Evolutionary conservation across 1,140 invertebrate species (phyloP).

Genomic region (Cherax destructor): DNA sequence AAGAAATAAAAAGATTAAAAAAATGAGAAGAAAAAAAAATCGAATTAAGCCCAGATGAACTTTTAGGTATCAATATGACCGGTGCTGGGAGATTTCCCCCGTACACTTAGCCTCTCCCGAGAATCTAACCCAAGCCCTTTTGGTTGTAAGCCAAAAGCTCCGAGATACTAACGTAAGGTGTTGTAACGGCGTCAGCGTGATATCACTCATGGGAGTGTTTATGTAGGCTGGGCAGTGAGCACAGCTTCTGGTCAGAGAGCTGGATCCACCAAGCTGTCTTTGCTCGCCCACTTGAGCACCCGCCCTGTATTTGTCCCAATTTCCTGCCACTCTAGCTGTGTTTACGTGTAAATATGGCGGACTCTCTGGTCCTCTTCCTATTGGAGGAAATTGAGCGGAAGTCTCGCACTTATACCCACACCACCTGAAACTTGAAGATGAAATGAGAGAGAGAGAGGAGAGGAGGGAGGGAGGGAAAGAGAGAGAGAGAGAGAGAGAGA

Average conservation of each 20-base stretch:
- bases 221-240: not conserved
- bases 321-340: conserved; percentile 40
- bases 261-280: not conserved
- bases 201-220: not conserved
- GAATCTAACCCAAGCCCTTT: too few relatives aligned
- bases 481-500: not conserved
- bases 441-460: not conserved
- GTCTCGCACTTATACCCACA: conserved; percentile 35
- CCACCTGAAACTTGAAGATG: conserved; percentile 15
- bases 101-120: too few relatives aligned
- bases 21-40: too few relatives aligned
- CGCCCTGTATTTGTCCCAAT: conserved; percentile 38
- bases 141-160: too few relatives aligned
- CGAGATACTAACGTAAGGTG: too few relatives aligned
- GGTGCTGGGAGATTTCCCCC: too few relatives aligned
- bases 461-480: not conserved
- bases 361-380: conserved; percentile 41
- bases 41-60: too few relatives aligned
- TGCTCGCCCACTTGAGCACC: conserved; percentile 37
- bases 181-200: too few relatives aligned
- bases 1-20: too few relatives aligned
- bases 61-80: too few relatives aligned
- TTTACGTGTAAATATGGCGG: conserved; percentile 51
- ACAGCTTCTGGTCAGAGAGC: not conserved
- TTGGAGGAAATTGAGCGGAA: conserved; percentile 54